Conservation (phyloP, 1,140 invertebrate genomes). For the Scaptodrosophila lebanonensis region DNA sequence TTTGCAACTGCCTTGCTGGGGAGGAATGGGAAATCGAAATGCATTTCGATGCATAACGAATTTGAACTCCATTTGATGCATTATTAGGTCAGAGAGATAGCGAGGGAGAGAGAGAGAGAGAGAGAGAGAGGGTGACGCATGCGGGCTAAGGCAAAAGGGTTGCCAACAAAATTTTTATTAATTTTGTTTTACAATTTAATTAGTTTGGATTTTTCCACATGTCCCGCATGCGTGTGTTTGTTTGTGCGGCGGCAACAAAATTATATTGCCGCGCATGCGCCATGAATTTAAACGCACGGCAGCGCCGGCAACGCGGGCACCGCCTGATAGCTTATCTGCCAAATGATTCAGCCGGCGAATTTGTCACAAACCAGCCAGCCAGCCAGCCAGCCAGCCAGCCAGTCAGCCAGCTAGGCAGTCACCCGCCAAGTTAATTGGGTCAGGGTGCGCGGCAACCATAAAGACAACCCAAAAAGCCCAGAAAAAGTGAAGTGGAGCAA, state of each 20-base stretch:
- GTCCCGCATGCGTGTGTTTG: constrained; percentile 44
- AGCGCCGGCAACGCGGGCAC: not conserved
- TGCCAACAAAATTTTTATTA: constrained; percentile 54
- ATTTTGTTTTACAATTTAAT: constrained; percentile 71
- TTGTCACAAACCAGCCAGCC: too few species aligned
- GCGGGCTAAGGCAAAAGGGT: constrained; percentile 52
- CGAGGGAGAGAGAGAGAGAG: too few species aligned
- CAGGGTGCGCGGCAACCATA: not conserved
- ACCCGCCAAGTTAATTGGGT: constrained; percentile 36
- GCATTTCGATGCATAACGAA: constrained; percentile 49
- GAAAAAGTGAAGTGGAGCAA: constrained; percentile 1
- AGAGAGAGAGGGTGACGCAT: constrained; percentile 9
- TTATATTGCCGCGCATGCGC: constrained; percentile 50
- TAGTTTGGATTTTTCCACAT: constrained; percentile 66
- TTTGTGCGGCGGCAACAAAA: constrained; percentile 4
- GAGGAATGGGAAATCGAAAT: constrained; percentile 31
- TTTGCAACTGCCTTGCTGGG: too few species aligned
- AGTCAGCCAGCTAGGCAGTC: too few species aligned
- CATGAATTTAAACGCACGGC: constrained; percentile 14
- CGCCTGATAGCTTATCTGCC: not conserved
- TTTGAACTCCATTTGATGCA: constrained; percentile 32
- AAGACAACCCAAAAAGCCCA: not conserved
- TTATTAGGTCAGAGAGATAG: constrained; percentile 44
- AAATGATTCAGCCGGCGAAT: too few species aligned
- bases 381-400: too few species aligned